Evolutionary conservation across 1,140 invertebrate genomes (phyloP).

Genomic region (Camponotus floridanus): DNA sequence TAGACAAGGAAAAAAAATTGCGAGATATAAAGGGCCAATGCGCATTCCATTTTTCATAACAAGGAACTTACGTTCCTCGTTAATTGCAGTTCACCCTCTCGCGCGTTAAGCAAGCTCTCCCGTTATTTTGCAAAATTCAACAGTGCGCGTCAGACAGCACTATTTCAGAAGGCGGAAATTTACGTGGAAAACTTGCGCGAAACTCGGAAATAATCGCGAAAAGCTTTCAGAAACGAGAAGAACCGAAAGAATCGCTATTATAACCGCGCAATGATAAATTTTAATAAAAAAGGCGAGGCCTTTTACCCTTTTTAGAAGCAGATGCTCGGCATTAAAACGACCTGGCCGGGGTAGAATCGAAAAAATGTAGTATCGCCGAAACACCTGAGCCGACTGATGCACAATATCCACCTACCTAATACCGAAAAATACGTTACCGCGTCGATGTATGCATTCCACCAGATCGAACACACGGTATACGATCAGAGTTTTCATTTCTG

Average conservation of each 20-base stretch:
- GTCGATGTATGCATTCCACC: conserved; percentile 36
- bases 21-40: background rate
- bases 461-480: conserved; percentile 13
- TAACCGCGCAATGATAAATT: conserved; percentile 59
- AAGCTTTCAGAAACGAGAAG: conserved; percentile 24
- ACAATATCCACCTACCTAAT: conserved; percentile 54
- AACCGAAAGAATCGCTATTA: conserved; percentile 49
- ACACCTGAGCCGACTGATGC: conserved; percentile 66
- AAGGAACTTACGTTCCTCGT: background rate
- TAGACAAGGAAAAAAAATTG: background rate
- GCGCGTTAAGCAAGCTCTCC: background rate
- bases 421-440: conserved; percentile 60
- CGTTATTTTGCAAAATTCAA: conserved; percentile 42
- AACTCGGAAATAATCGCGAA: conserved; percentile 42
- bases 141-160: background rate
- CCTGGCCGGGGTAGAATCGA: conserved; percentile 25
- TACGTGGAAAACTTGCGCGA: conserved; percentile 15
- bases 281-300: conserved; percentile 59
- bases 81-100: background rate
- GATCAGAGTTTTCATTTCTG: conserved; percentile 52
- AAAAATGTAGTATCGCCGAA: conserved; percentile 38
- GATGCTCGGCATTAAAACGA: conserved; percentile 61
- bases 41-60: background rate
- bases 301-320: conserved; percentile 58
- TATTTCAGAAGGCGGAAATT: conserved; percentile 1